Evolutionary conservation across 2,113 vertebrate genomes (phyloP).

Genomic region (Sander vitreus): DNA sequence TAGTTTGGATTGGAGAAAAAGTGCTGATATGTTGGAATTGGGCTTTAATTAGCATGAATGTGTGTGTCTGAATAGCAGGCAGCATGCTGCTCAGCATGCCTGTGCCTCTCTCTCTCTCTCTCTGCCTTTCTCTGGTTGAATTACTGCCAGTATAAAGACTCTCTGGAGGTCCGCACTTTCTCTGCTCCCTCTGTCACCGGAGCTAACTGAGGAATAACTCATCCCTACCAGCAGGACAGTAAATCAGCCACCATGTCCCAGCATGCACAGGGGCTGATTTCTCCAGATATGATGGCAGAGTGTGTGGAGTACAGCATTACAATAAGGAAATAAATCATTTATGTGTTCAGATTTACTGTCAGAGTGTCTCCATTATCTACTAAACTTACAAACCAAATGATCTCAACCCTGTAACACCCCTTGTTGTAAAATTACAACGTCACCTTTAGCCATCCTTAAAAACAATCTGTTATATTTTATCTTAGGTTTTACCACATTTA

Average conservation of each 20-base stretch:
- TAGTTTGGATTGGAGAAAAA: conserved; percentile 19
- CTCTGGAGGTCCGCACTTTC: conserved; percentile 51
- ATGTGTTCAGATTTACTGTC: conserved; percentile 17
- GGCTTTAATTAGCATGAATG: conserved; percentile 68
- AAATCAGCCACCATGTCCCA: conserved; percentile 61
- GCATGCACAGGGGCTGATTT: conserved; percentile 41
- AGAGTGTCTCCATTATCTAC: conserved; percentile 15
- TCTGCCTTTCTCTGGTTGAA: conserved; percentile 58
- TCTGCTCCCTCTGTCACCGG: conserved; percentile 49
- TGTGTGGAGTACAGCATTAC: conserved; percentile 4
- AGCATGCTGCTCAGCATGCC: conserved; percentile 45
- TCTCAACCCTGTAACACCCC: too few species aligned
- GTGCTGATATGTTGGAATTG: conserved; percentile 59
- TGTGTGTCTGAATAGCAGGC: conserved; percentile 53
- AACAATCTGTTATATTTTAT: too few species aligned
- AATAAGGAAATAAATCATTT: conserved; percentile 43
- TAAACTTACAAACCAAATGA: neutral
- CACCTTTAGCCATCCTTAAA: too few species aligned
- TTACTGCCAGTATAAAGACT: conserved; percentile 64
- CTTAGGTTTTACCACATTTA: too few species aligned
- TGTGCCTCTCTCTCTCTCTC: conserved; percentile 7
- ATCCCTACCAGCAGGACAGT: conserved; percentile 36
- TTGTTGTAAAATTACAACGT: too few species aligned
- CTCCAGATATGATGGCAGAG: conserved; percentile 45
- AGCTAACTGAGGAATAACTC: conserved; percentile 66